A percentile compares a stretch with the other conserved stretches of the same genome.
Evolutionary conservation across 1,140 invertebrate genomes (phyloP).

Genomic region (Chrysopa pallens): DNA sequence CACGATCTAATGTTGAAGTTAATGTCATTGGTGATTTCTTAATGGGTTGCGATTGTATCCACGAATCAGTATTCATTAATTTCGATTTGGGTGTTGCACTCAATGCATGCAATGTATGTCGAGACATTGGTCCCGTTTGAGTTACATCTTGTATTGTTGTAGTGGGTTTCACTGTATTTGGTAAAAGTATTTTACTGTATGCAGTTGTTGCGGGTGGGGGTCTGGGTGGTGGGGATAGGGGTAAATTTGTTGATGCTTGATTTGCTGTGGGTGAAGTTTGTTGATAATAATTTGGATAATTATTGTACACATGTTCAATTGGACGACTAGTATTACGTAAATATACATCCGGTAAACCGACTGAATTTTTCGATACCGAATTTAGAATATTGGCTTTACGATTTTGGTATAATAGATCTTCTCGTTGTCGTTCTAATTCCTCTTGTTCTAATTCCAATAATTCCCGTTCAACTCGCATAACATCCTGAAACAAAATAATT

Average conservation of each 20-base stretch:
- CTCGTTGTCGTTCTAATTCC: constrained; percentile 52
- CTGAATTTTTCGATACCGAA: constrained; percentile 25
- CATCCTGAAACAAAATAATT: constrained; percentile 30
- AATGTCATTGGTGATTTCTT: constrained; percentile 7
- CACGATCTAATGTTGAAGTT: constrained; percentile 23
- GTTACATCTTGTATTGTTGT: constrained; percentile 15
- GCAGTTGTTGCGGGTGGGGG: constrained; percentile 14
- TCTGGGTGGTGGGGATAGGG: constrained; percentile 1
- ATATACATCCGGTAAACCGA: constrained; percentile 33
- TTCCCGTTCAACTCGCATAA: constrained; percentile 55
- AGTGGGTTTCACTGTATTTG: constrained; percentile 8
- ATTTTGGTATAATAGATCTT: constrained; percentile 37
- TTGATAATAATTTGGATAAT: constrained; percentile 21
- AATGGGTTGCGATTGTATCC: constrained; percentile 48
- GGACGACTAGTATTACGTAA: neutral
- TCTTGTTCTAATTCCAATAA: constrained; percentile 56
- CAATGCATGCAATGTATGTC: constrained; percentile 56
- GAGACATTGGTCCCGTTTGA: constrained; percentile 41
- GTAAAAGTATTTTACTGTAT: neutral
- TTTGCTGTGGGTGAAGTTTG: constrained; percentile 37
- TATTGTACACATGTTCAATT: neutral
- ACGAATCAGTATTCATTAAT: constrained; percentile 47
- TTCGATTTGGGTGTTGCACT: constrained; percentile 58
- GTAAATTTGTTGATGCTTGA: constrained; percentile 20
- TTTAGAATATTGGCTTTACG: neutral